These are phyloP conservation scores for Neodontobutis hainanensis DNA, from an alignment of 2,113 vertebrate species.

Conservation along the genomic window DNA sequence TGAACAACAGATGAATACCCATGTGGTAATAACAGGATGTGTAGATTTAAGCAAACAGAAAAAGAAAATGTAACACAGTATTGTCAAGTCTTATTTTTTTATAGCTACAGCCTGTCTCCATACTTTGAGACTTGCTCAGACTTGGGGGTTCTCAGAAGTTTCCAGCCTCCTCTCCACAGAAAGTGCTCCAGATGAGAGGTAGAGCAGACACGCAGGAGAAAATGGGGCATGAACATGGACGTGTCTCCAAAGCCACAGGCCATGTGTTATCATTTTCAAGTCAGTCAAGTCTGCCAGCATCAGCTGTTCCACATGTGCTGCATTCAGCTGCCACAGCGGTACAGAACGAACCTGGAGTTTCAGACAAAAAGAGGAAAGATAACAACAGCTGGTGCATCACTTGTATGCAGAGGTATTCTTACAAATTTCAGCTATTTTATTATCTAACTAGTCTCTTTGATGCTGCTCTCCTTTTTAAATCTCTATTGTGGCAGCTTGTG, in stretches of 20 bases:
- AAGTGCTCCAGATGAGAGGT: constrained; percentile 59
- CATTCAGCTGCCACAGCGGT: constrained; percentile 8
- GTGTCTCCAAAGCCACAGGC: constrained; percentile 50
- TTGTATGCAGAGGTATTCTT: neutral
- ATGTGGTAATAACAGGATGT: no score
- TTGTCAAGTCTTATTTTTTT: neutral
- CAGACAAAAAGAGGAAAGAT: constrained; percentile 1
- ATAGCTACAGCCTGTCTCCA: neutral
- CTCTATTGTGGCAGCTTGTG: neutral
- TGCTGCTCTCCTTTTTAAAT: neutral
- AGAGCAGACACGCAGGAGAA: constrained; percentile 49
- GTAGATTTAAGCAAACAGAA: no score
- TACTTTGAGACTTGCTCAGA: constrained; percentile 36
- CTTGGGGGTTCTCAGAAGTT: constrained; percentile 56
- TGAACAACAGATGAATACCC: no score
- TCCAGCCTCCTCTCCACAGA: constrained; percentile 37
- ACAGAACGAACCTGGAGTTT: constrained; percentile 14
- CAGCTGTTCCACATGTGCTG: constrained; percentile 52
- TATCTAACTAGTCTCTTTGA: neutral
- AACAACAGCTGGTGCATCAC: constrained; percentile 42
- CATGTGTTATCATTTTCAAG: constrained; percentile 53
- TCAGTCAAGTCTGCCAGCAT: constrained; percentile 49
- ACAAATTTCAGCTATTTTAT: neutral
- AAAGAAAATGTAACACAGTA: no score
- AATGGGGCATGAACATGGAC: constrained; percentile 57